phyloP scores from a whole-genome alignment of 1,140 invertebrate genomes.

The Cecropterus lyciades region DNA sequence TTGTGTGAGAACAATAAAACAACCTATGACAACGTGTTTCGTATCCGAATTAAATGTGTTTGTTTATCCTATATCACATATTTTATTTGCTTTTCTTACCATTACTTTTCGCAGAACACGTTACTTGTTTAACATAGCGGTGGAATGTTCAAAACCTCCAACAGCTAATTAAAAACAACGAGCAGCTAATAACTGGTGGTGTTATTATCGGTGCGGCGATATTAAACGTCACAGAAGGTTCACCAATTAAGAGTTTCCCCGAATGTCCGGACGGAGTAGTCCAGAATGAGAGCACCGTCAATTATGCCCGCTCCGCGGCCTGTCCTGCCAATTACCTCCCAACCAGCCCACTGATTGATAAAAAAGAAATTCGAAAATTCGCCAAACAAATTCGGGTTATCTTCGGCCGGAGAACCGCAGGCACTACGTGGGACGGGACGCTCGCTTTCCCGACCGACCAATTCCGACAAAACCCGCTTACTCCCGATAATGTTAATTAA shows the following conservation, averaged over 20 bases:
- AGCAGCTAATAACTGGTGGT: conserved; percentile 77
- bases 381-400: conserved; percentile 76
- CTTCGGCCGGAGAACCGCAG: conserved; percentile 55
- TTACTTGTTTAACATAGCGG: conserved; percentile 13
- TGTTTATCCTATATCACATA: too few relatives aligned
- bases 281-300: conserved; percentile 79
- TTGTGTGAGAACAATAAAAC: too few relatives aligned
- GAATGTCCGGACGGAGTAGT: conserved; percentile 73
- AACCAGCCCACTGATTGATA: conserved; percentile 74
- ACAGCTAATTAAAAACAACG: conserved; percentile 76
- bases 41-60: too few relatives aligned
- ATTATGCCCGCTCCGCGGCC: conserved; percentile 64
- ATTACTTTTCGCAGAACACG: conserved; percentile 12
- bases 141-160: conserved; percentile 43
- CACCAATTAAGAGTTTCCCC: conserved; percentile 83
- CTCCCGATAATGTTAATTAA: conserved; percentile 62
- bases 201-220: conserved; percentile 78
- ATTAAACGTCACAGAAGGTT: conserved; percentile 77
- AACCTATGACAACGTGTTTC: too few relatives aligned
- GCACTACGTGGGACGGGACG: conserved; percentile 47
- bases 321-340: conserved; percentile 69
- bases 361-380: conserved; percentile 76
- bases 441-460: conserved; percentile 53
- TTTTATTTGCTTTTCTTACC: too few relatives aligned
- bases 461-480: conserved; percentile 51